Base-by-base conservation (phyloP, 2,888 invertebrate species). In the Drosophila pseudotakahashii region DNA sequence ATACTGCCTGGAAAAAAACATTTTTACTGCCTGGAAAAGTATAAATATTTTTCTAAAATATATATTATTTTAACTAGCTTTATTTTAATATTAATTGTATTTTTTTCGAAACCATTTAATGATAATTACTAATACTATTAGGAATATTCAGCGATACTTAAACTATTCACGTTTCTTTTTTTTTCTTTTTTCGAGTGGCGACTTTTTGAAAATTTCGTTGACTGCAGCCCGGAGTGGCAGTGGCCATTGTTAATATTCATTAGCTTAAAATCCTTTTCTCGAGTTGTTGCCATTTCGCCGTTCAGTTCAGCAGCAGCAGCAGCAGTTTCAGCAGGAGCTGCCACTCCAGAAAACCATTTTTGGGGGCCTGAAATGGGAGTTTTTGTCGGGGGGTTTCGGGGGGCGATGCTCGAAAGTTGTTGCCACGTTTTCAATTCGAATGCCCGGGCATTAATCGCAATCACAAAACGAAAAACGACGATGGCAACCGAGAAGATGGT, bases 191-290 rank as follows among this genome's bases (percentile, higher is more conserved):
- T 19, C 19, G 19, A 19, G 26, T 10, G 14, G 0, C 6, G 1
- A 2, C 11, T 16, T 19, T 19, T 19, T 19, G 0, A 10, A 7
- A 19, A 13, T 44, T 62, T 48, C 34, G 42, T 6, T 7, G 10
- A 5, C n/a, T 62, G 48, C 16, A 13, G 14, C 36, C n/a, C 14
- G 5, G 10, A 48, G 32, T 14, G 9, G 11, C 44, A 36, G 16
- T 26, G 48, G 52, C 70, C 58, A 77, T 78, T 81, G 71, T 78
- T 87, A 84, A 81, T 84, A 82, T 81, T 87, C 73, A 82, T 87
- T 87, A 81, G 76, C 59, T 66, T 47, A 50, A 85, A 82, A 82
- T 85, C 83, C 83, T 82, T 81, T 75, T 52, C 68, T 72, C 68
- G 57, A 74, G 75, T 54, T 80, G 57, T 47, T 74, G 72, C 72